phyloP scores from a whole-genome alignment of 2,113 vertebrate species.

The Syngnathus scovelli region DNA sequence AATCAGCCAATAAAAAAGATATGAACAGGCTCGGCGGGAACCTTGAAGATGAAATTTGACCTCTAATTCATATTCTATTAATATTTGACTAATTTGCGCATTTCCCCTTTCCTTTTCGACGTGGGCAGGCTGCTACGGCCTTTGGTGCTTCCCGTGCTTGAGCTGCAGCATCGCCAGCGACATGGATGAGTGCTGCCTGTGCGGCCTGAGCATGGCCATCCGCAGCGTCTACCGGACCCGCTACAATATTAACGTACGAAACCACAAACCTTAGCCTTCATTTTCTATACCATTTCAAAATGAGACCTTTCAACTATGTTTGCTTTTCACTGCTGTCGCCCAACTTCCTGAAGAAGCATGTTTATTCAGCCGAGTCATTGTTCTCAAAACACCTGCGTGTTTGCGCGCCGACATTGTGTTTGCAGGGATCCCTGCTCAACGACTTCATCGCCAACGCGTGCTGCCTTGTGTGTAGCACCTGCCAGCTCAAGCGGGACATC shows the following conservation, averaged over 20 bases:
- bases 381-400: neutral
- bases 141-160: slow-evolving; percentile 64
- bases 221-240: slow-evolving; percentile 79
- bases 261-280: no score
- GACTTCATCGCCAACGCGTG: slow-evolving; percentile 16
- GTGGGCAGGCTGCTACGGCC: slow-evolving; percentile 66
- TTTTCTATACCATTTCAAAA: neutral
- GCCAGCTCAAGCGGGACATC: slow-evolving; percentile 73
- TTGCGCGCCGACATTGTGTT: neutral
- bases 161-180: slow-evolving; percentile 66
- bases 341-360: neutral
- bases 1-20: neutral
- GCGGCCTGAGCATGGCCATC: slow-evolving; percentile 65
- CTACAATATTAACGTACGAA: slow-evolving; percentile 75
- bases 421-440: slow-evolving; percentile 61
- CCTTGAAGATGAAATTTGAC: no score
- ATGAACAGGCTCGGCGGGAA: neutral
- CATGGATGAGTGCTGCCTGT: slow-evolving; percentile 80
- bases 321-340: neutral
- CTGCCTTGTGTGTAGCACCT: slow-evolving; percentile 48
- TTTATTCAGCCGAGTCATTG: neutral
- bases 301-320: neutral
- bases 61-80: no score
- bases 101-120: neutral
- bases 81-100: neutral